Evolutionary conservation across 2,113 vertebrate species (phyloP).

Genomic region (Lonchura striata): DNA sequence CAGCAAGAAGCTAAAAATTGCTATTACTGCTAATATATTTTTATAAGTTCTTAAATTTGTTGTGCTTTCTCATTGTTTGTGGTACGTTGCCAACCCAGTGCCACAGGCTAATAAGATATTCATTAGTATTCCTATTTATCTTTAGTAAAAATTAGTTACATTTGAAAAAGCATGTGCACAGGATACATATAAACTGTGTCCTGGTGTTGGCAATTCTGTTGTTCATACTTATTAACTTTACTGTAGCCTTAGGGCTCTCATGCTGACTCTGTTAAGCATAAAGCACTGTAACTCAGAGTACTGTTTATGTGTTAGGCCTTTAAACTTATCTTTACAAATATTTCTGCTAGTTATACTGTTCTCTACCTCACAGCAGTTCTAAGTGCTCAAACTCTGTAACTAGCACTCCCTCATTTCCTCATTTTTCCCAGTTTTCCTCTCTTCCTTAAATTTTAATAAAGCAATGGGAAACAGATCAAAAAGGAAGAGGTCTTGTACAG

Average conservation of each 20-base stretch:
- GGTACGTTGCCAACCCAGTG: not conserved
- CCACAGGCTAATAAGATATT: not conserved
- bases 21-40: not conserved
- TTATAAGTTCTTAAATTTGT: not conserved
- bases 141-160: constrained; percentile 16
- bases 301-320: not conserved
- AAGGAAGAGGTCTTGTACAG: not conserved
- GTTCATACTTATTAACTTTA: constrained; percentile 17
- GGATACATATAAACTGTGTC: not conserved
- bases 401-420: not conserved
- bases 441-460: not conserved
- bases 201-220: constrained; percentile 2
- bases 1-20: not conserved
- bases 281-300: not conserved
- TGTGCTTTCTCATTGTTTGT: not conserved
- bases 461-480: not conserved
- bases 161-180: constrained; percentile 5
- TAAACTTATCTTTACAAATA: not conserved
- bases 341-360: not conserved
- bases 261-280: not conserved
- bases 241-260: constrained; percentile 13
- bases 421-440: not conserved
- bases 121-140: constrained; percentile 10
- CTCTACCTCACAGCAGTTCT: not conserved
- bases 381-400: not conserved